A percentile compares a stretch with the other conserved stretches of the same genome.
These are phyloP conservation scores for Pachycephala philippinensis DNA, from an alignment of 2,113 vertebrate genomes.

Conservation along the genomic window DNA sequence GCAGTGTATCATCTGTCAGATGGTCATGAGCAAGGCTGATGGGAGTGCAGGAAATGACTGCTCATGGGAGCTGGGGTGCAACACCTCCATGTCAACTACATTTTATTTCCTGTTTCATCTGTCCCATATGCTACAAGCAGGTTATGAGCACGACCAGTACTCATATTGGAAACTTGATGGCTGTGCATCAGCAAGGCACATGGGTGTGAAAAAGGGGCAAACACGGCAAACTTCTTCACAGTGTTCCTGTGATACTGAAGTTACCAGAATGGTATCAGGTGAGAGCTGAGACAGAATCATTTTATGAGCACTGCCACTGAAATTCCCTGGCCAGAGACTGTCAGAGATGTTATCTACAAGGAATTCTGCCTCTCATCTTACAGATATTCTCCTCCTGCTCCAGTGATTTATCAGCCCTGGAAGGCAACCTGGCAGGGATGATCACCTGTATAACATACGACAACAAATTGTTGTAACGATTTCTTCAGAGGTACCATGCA, in stretches of 20 bases:
- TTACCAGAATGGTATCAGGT: not conserved
- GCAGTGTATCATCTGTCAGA: not conserved
- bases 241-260: not conserved
- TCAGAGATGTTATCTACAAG: not conserved
- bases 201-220: not conserved
- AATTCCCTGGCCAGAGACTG: not conserved
- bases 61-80: not conserved
- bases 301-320: not conserved
- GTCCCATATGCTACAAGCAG: not conserved
- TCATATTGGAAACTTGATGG: not conserved
- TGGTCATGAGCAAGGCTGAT: not conserved
- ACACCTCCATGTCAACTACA: fast-evolving
- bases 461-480: not conserved
- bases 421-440: not conserved
- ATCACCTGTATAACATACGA: not conserved
- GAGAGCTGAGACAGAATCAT: not conserved
- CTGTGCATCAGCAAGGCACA: not conserved
- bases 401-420: not conserved
- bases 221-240: not conserved
- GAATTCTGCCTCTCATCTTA: not conserved
- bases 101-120: not conserved
- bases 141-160: not conserved
- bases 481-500: not conserved
- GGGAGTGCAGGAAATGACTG: not conserved
- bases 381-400: not conserved